Conservation (phyloP, 2,888 invertebrate species). For the Dermolepida albohirtum region DNA sequence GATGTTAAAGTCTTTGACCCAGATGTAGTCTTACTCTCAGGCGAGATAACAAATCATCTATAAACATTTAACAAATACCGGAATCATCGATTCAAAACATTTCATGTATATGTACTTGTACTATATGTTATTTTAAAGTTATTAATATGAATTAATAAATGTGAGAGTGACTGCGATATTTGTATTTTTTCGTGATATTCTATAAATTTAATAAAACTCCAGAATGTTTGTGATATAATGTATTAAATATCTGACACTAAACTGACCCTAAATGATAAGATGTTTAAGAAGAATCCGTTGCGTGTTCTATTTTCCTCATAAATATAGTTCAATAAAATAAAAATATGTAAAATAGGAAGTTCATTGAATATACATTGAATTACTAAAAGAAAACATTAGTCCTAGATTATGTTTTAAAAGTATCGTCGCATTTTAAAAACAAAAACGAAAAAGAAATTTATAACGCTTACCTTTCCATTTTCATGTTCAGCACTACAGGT, state of each 20-base stretch:
- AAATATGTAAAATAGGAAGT: too few species aligned
- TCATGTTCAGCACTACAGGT: conserved; percentile 1
- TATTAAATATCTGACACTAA: conserved; percentile 14
- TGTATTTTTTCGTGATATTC: too few species aligned
- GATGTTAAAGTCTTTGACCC: conserved; percentile 30
- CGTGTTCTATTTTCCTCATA: conserved; percentile 14
- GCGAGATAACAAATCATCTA: conserved; percentile 13
- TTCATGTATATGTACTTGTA: too few species aligned
- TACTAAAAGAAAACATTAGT: too few species aligned
- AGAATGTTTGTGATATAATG: background rate
- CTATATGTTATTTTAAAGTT: too few species aligned
- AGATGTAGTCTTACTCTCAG: conserved; percentile 19
- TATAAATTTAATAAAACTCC: too few species aligned
- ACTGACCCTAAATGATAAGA: conserved; percentile 27
- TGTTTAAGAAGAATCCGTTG: background rate
- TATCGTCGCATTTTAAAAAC: background rate
- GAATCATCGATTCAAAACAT: background rate
- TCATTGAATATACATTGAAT: too few species aligned
- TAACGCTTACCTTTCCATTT: conserved; percentile 4
- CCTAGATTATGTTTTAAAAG: too few species aligned
- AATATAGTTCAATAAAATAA: background rate
- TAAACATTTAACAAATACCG: conserved; percentile 30
- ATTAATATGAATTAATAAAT: too few species aligned
- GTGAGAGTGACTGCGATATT: too few species aligned
- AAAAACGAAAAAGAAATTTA: too few species aligned